Percentiles rank a stretch among this genome's conserved stretches.
Evolutionary conservation across 1,140 invertebrate genomes (phyloP).

Genomic region (Goniozus legneri): DNA sequence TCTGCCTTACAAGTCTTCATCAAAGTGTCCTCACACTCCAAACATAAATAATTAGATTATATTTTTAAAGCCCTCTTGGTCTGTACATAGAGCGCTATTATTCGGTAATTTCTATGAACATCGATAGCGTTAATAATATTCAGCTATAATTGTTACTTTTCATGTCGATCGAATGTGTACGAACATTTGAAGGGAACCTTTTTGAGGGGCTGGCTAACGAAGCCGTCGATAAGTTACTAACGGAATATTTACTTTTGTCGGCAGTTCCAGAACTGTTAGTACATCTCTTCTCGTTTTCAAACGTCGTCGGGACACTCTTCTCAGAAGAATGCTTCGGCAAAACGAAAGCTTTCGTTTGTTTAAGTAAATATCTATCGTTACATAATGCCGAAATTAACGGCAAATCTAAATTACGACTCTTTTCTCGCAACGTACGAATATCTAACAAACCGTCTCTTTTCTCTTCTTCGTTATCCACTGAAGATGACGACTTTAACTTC

Average conservation of each 20-base stretch:
- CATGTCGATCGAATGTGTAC: slow-evolving; percentile 60
- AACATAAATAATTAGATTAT: no score
- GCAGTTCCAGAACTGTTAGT: slow-evolving; percentile 43
- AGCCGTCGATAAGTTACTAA: slow-evolving; percentile 60
- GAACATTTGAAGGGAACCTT: slow-evolving; percentile 55
- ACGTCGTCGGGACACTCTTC: slow-evolving; percentile 21
- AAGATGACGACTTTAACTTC: slow-evolving; percentile 12
- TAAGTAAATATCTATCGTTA: slow-evolving; percentile 80
- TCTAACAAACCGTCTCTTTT: slow-evolving; percentile 61
- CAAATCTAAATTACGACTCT: slow-evolving; percentile 82
- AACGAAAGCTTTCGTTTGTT: slow-evolving; percentile 80
- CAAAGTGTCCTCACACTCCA: no score
- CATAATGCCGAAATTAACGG: slow-evolving; percentile 85
- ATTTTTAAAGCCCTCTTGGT: no score
- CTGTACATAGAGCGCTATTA: no score
- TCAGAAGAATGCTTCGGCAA: slow-evolving; percentile 63
- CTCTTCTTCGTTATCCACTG: no score
- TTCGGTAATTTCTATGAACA: no score
- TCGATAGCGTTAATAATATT: no score
- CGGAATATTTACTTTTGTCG: slow-evolving; percentile 58
- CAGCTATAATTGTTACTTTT: slow-evolving; percentile 25
- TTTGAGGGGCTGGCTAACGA: slow-evolving; percentile 59
- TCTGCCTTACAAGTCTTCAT: no score
- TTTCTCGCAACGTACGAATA: slow-evolving; percentile 76
- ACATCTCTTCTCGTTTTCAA: slow-evolving; percentile 45